Percentiles rank a stretch among this genome's conserved stretches.
These are phyloP conservation scores for Ariolimax columbianus DNA, from an alignment of 2,888 invertebrate species.

Conservation along the genomic window DNA sequence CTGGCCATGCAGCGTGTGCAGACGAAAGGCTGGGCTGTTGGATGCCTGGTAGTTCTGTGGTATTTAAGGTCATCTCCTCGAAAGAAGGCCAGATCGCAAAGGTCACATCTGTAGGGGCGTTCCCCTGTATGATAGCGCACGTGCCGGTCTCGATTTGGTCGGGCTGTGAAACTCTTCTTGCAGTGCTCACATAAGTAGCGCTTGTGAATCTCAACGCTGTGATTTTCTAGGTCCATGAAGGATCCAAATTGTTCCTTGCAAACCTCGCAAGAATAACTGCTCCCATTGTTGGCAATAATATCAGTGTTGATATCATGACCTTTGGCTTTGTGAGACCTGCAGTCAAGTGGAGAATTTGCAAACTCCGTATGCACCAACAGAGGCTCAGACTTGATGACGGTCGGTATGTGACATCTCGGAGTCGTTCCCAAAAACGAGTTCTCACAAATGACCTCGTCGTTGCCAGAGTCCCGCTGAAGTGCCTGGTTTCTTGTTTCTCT, in stretches of 20 bases:
- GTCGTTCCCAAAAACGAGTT: constrained; percentile 22
- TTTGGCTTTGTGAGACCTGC: not conserved
- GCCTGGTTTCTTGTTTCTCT: not conserved
- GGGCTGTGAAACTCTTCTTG: constrained; percentile 75
- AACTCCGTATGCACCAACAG: not conserved
- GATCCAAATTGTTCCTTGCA: constrained; percentile 63
- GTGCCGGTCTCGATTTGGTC: constrained; percentile 77
- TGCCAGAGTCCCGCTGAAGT: not conserved
- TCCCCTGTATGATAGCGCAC: constrained; percentile 77
- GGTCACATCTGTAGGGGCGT: constrained; percentile 71
- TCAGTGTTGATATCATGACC: not conserved
- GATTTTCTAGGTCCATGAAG: constrained; percentile 71
- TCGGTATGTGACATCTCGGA: constrained; percentile 33
- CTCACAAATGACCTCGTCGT: constrained; percentile 2
- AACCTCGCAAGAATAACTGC: constrained; percentile 45
- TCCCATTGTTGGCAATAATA: not conserved
- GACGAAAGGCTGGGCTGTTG: constrained; percentile 63
- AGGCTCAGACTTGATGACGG: constrained; percentile 31
- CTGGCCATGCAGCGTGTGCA: constrained; percentile 63
- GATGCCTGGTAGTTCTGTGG: constrained; percentile 72
- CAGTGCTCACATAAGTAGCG: constrained; percentile 76
- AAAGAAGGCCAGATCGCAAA: constrained; percentile 67
- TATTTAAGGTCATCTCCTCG: constrained; percentile 73
- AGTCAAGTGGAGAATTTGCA: not conserved
- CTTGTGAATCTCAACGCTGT: constrained; percentile 71